Evolutionary conservation across 2,888 invertebrate genomes (phyloP), one percentile per base, ranked within the genome.

Genomic region (Calliopum simillimum): DNA sequence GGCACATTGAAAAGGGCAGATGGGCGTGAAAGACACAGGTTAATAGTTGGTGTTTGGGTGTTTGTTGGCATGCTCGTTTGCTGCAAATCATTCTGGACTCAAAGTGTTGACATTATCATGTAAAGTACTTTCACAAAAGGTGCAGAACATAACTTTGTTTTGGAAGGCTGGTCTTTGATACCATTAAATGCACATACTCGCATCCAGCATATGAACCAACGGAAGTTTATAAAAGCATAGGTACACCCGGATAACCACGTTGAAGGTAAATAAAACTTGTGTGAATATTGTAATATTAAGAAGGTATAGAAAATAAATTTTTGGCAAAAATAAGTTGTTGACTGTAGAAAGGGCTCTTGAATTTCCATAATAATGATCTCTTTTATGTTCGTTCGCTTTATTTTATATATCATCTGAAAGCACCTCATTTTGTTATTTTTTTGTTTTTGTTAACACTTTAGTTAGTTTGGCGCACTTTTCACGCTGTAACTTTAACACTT

Each of bases 71-170:
- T 33, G 33, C 33, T 33, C 33, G 33, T 33, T 33, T 33, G 33
- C 33, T 1, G 6, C 33, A 33, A 33, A 8, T 33, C 33, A 6
- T 16, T 59, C 14, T 59, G 16, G 41, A 43, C 41, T 33, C 41
- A 58, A 58, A 19, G 19, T 58, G 58, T 58, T 58, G 58, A 33
- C 58, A 58, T 58, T 58, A 33, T 33, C 33, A 33, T 41, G 58
- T 41, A n/a, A 58, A 41, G 16, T n/a, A 16, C n/a, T 19, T 11
- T 6, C 16, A 16, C 33, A 41, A 14, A 19, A 41, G 8, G 33
- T 33, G 8, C 33, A 3, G 33, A 3, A 8, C 5, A 1, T 8
- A 33, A 1, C 8, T 33, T 33, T 33, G 33, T 33, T 33, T 33
- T 8, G 33, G 33, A 33, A 33, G 33, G 33, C 8, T 33, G 5